These are phyloP conservation scores for Cacatua alba DNA, from an alignment of 2,113 vertebrate genomes.

Conservation along the genomic window DNA sequence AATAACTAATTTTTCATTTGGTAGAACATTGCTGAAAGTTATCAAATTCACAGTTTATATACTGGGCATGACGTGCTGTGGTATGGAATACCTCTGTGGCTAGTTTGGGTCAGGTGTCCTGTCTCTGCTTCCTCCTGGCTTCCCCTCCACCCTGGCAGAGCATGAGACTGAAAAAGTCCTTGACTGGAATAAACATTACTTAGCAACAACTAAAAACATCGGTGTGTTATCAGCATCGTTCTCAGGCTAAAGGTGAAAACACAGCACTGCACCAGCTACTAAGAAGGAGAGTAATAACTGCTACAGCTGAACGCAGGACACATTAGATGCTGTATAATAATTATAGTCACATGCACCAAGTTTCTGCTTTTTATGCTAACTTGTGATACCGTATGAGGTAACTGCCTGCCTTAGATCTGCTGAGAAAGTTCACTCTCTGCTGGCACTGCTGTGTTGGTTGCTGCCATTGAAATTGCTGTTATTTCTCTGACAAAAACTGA, in stretches of 20 bases:
- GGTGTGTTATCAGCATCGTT: not conserved
- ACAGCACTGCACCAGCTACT: not conserved
- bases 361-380: not conserved
- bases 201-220: not conserved
- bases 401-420: not conserved
- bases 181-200: not conserved
- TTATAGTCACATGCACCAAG: fast-evolving
- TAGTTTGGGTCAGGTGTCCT: not conserved
- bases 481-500: slow-evolving; percentile 2
- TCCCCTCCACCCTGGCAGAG: not conserved
- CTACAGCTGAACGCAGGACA: not conserved
- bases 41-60: not conserved
- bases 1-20: fast-evolving
- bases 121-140: not conserved
- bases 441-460: not conserved
- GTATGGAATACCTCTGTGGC: not conserved
- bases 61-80: not conserved
- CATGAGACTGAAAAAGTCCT: not conserved
- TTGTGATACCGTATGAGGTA: not conserved
- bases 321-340: not conserved
- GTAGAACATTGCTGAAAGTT: fast-evolving
- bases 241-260: not conserved
- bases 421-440: not conserved
- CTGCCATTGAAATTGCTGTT: not conserved
- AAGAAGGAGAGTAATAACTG: not conserved